These are phyloP conservation scores for Platycheirus rosarum DNA, from an alignment of 2,888 invertebrate species.

Conservation along the genomic window DNA sequence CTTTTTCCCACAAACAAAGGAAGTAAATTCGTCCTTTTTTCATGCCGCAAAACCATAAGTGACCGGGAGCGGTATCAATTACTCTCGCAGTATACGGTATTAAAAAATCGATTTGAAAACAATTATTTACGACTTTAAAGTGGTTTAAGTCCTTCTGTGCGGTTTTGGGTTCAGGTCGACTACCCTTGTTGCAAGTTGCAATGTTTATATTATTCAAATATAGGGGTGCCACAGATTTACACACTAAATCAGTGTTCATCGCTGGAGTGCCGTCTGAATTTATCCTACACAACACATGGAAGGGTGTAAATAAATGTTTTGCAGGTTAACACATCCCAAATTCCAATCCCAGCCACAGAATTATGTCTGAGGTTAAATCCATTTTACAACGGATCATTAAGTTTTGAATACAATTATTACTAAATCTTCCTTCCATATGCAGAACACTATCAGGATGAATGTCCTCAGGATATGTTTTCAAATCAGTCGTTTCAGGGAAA, in stretches of 20 bases:
- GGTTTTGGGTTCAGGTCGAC: not conserved
- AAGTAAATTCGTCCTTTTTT: conserved; percentile 17
- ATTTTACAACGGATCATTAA: conserved; percentile 73
- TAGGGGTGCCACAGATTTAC: conserved; percentile 29
- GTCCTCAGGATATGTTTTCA: conserved; percentile 1
- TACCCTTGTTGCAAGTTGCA: not conserved
- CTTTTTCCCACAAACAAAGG: conserved; percentile 36
- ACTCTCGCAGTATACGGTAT: not conserved
- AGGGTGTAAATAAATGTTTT: conserved; percentile 53
- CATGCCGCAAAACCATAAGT: not conserved
- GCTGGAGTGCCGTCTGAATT: not conserved
- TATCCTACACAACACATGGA: not conserved
- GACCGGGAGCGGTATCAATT: not conserved
- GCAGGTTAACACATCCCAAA: conserved; percentile 58
- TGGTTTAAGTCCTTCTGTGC: conserved; percentile 9
- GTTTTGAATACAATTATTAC: conserved; percentile 70
- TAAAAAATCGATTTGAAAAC: conserved; percentile 45
- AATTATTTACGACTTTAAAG: conserved; percentile 56
- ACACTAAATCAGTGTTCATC: conserved; percentile 17
- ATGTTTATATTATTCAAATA: conserved; percentile 41
- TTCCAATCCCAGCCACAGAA: conserved; percentile 40
- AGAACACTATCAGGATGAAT: not conserved
- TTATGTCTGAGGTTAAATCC: conserved; percentile 70
- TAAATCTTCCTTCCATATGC: conserved; percentile 18
- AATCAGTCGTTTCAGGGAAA: conserved; percentile 25